Evolutionary conservation across 2,113 vertebrate genomes (phyloP).

Genomic region (Urocitellus parryii): DNA sequence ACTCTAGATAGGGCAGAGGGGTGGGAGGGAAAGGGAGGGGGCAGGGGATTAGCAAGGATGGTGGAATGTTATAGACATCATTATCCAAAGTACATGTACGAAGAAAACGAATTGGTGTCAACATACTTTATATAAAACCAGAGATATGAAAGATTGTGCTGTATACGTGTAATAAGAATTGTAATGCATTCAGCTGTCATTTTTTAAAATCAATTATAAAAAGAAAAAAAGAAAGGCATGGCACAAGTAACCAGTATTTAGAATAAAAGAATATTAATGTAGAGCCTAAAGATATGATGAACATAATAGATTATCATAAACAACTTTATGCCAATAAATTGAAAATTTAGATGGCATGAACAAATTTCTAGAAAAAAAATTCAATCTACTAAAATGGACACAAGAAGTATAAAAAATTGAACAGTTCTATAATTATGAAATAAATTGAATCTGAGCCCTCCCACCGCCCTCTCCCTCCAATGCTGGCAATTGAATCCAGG

Average conservation of each 20-base stretch:
- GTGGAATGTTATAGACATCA: too few relatives aligned
- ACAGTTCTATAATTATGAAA: neutral
- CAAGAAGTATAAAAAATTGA: neutral
- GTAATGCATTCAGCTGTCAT: too few relatives aligned
- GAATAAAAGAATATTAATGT: neutral
- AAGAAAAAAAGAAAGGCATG: neutral
- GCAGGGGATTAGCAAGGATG: too few relatives aligned
- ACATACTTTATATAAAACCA: too few relatives aligned
- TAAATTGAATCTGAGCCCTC: neutral
- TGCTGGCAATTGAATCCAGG: neutral
- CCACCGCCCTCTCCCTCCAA: neutral
- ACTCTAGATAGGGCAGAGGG: too few relatives aligned
- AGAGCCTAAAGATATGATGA: neutral
- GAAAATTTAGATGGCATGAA: neutral
- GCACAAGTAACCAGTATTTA: neutral
- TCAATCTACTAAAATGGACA: neutral
- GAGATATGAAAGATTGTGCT: too few relatives aligned
- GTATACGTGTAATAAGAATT: too few relatives aligned
- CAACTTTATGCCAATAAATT: neutral
- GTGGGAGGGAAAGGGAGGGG: too few relatives aligned
- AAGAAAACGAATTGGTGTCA: too few relatives aligned
- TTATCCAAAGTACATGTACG: too few relatives aligned
- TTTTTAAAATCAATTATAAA: too few relatives aligned
- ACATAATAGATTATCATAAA: neutral
- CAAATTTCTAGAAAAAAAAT: slow-evolving; percentile 19